Conservation (phyloP, 2,888 invertebrate species). For the Pterobdella sp. region DNA sequence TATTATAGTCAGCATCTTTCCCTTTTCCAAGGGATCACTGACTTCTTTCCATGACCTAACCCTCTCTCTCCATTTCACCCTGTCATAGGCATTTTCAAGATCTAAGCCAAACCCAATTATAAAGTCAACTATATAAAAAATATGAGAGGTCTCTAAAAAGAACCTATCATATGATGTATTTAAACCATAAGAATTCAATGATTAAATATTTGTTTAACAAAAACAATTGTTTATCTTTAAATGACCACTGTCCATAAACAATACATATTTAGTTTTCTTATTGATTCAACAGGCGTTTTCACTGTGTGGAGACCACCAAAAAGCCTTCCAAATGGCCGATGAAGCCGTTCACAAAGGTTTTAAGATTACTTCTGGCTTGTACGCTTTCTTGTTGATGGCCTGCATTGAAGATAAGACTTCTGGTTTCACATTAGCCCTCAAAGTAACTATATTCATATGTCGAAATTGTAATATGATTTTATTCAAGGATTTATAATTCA, state of each 20-base stretch:
- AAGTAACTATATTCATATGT: conserved; percentile 50
- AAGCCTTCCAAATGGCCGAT: conserved; percentile 73
- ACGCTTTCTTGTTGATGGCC: conserved; percentile 73
- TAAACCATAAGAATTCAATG: background rate
- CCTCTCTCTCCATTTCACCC: too few relatives aligned
- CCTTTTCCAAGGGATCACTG: too few relatives aligned
- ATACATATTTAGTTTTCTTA: too few relatives aligned
- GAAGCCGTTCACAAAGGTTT: conserved; percentile 60
- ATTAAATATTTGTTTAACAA: background rate
- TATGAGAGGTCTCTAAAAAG: too few relatives aligned
- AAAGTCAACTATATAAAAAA: too few relatives aligned
- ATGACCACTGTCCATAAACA: too few relatives aligned
- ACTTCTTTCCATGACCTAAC: too few relatives aligned
- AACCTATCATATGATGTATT: too few relatives aligned
- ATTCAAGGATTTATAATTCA: too few relatives aligned
- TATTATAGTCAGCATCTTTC: too few relatives aligned
- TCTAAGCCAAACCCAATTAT: too few relatives aligned
- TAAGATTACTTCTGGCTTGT: conserved; percentile 59
- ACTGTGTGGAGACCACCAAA: conserved; percentile 67
- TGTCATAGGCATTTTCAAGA: too few relatives aligned
- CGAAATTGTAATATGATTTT: background rate
- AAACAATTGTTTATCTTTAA: background rate
- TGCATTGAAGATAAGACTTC: conserved; percentile 69
- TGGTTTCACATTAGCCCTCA: conserved; percentile 72
- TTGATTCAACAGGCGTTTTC: conserved; percentile 76